phyloP scores from a whole-genome alignment of 2,888 invertebrate genomes.

The Acanthosoma haemorrhoidale region DNA sequence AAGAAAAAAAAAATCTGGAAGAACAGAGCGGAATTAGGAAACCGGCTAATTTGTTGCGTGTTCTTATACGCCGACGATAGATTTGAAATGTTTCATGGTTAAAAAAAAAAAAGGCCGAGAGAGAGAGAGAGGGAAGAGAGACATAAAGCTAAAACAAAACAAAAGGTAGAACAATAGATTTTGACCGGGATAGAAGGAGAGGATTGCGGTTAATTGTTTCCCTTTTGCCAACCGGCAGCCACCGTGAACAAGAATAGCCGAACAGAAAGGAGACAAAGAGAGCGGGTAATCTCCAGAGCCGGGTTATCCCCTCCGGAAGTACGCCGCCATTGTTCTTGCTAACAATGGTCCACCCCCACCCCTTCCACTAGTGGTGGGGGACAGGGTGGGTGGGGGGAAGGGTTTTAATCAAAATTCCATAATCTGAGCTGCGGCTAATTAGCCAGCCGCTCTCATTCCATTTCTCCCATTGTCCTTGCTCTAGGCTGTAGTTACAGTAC shows the following conservation, averaged over 20 bases:
- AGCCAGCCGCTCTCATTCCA: slow-evolving; percentile 20
- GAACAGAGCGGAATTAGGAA: not conserved
- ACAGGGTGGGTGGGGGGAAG: not conserved
- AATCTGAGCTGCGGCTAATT: slow-evolving; percentile 24
- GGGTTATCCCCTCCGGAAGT: too few relatives aligned
- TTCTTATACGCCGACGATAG: slow-evolving; percentile 13
- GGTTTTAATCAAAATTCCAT: slow-evolving; percentile 27
- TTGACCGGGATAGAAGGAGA: slow-evolving; percentile 15
- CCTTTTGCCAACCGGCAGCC: not conserved
- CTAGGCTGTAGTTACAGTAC: too few relatives aligned
- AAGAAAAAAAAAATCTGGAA: not conserved
- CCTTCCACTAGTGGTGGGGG: not conserved
- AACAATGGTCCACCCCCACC: not conserved
- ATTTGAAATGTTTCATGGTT: slow-evolving; percentile 23
- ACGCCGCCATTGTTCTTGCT: not conserved
- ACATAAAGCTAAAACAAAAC: slow-evolving; percentile 14
- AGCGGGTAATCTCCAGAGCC: not conserved
- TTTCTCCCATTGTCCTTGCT: slow-evolving; percentile 16
- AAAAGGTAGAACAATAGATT: slow-evolving; percentile 19
- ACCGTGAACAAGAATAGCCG: too few relatives aligned
- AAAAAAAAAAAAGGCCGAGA: not conserved
- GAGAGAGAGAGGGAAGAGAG: not conserved
- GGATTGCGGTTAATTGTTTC: slow-evolving; percentile 26
- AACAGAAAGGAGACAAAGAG: not conserved
- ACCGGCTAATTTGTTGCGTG: not conserved